Evolutionary conservation across 2,888 invertebrate species (phyloP).

Genomic region (Baccha elongata): DNA sequence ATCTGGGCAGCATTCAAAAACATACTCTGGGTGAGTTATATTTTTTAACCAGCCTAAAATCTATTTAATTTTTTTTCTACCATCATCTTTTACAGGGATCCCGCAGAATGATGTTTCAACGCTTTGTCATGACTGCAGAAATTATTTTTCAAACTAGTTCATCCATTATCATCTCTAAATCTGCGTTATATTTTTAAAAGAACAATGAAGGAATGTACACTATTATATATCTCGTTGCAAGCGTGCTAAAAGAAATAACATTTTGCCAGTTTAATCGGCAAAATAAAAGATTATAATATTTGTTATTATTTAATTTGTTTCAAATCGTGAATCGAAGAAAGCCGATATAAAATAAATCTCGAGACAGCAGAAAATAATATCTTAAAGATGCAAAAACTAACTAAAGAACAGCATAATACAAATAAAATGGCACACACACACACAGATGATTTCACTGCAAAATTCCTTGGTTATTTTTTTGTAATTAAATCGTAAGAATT

Average conservation of each 20-base stretch:
- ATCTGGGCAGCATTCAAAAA: conserved; percentile 81
- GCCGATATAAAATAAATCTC: conserved; percentile 37
- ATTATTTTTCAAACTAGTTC: conserved; percentile 54
- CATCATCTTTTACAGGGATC: conserved; percentile 77
- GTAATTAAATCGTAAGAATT: conserved; percentile 73
- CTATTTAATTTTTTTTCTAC: not conserved
- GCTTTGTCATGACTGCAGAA: conserved; percentile 48
- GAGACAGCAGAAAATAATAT: conserved; percentile 15
- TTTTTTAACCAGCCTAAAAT: not conserved
- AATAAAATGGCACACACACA: conserved; percentile 54
- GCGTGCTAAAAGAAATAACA: conserved; percentile 50
- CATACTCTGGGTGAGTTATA: conserved; percentile 79
- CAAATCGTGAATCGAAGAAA: conserved; percentile 30
- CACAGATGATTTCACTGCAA: conserved; percentile 58
- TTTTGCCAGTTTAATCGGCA: conserved; percentile 37
- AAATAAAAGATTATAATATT: conserved; percentile 23
- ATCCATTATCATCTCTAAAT: conserved; percentile 60
- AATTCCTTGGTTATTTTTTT: conserved; percentile 67
- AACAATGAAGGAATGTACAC: conserved; percentile 64
- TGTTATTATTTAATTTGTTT: not conserved
- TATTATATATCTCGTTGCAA: conserved; percentile 57
- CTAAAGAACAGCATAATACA: conserved; percentile 2
- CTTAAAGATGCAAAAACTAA: conserved; percentile 45
- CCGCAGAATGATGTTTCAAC: conserved; percentile 80
- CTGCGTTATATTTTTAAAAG: conserved; percentile 65